Percentiles rank a stretch among this genome's conserved stretches.
phyloP scores from a whole-genome alignment of 2,888 invertebrate genomes.

The Troglohyphantes excavatus region DNA sequence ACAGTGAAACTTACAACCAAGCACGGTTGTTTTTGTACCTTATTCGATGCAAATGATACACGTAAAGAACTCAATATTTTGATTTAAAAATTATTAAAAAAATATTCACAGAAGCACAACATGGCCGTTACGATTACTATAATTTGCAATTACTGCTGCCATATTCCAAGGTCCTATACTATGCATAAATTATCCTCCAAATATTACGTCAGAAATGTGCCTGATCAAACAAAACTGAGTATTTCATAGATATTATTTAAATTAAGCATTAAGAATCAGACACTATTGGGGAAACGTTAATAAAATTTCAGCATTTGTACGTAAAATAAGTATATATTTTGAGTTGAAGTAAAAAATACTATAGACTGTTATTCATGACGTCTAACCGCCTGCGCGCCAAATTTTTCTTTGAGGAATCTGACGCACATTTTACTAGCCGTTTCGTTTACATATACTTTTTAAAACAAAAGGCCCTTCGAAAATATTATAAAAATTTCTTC shows the following conservation, averaged over 20 bases:
- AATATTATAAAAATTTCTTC: no score
- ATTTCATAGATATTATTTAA: neutral
- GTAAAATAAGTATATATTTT: neutral
- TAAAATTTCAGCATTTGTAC: neutral
- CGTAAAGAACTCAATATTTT: slow-evolving; percentile 42
- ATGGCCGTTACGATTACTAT: slow-evolving; percentile 75
- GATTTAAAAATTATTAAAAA: slow-evolving; percentile 67
- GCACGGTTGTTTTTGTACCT: neutral
- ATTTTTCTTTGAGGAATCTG: neutral
- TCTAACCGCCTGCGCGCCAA: neutral
- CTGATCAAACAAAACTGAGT: neutral
- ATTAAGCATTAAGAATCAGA: neutral
- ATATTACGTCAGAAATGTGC: neutral
- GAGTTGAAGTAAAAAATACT: neutral
- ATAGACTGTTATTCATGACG: neutral
- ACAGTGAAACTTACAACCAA: slow-evolving; percentile 17
- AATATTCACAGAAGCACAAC: slow-evolving; percentile 70
- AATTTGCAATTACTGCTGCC: slow-evolving; percentile 68
- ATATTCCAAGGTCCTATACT: slow-evolving; percentile 14
- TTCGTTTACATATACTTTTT: neutral
- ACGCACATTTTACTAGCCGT: neutral
- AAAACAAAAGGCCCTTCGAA: no score
- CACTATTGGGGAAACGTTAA: neutral
- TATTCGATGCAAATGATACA: slow-evolving; percentile 3
- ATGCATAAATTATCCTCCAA: neutral